Conservation (phyloP, 2,888 invertebrate species). For the Hedya salicella region DNA sequence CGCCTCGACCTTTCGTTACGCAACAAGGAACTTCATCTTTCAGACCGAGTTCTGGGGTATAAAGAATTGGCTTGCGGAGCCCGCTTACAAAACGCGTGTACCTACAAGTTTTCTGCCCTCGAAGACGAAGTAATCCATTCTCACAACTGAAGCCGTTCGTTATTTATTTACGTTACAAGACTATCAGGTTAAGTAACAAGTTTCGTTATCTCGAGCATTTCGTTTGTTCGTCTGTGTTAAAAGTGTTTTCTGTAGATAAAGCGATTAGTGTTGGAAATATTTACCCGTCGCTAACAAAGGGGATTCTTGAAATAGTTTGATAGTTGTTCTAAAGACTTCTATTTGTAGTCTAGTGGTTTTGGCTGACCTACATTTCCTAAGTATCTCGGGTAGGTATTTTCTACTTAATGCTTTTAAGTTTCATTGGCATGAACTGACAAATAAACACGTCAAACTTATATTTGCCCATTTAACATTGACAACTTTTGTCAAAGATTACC, state of each 20-base stretch:
- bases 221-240: conserved; percentile 33
- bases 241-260: conserved; percentile 33
- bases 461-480: no score
- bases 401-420: no score
- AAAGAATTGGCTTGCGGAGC: conserved; percentile 16
- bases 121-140: conserved; percentile 33
- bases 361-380: neutral
- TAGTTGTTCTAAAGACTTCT: conserved; percentile 10
- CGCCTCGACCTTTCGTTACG: conserved; percentile 9
- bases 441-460: no score
- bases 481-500: no score
- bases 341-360: neutral
- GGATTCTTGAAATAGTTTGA: conserved; percentile 28
- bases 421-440: no score
- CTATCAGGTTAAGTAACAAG: conserved; percentile 40
- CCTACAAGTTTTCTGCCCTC: conserved; percentile 11
- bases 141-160: conserved; percentile 15
- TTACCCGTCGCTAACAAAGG: conserved; percentile 19
- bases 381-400: neutral
- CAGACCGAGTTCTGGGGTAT: conserved; percentile 13
- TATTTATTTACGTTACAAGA: conserved; percentile 41
- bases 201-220: conserved; percentile 34
- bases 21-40: conserved; percentile 22
- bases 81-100: conserved; percentile 10
- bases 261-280: conserved; percentile 28